Evolutionary conservation across 2,113 vertebrate genomes (phyloP).

Genomic region (Cebus imitator): DNA sequence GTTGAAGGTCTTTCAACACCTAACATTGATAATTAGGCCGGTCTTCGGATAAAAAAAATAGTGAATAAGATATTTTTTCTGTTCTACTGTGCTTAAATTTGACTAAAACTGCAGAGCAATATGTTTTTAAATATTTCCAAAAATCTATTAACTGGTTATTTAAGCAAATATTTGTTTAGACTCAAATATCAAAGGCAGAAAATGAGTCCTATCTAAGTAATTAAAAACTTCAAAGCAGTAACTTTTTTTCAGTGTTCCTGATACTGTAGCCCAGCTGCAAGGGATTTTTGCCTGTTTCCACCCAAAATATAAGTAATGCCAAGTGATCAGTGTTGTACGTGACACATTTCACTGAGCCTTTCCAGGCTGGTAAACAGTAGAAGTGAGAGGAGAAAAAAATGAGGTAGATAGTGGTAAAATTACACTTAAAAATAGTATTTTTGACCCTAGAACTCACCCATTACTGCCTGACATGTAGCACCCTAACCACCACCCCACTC

Average conservation of each 20-base stretch:
- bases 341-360: background rate
- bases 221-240: background rate
- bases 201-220: background rate
- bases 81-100: background rate
- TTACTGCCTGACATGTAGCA: background rate
- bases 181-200: background rate
- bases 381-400: background rate
- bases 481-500: background rate
- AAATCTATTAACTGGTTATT: background rate
- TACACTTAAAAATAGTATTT: background rate
- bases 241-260: background rate
- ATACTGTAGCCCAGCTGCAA: background rate
- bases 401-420: background rate
- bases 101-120: background rate
- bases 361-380: background rate
- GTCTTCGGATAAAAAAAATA: background rate
- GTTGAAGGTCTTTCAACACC: background rate
- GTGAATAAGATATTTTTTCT: background rate
- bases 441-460: background rate
- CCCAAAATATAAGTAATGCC: background rate
- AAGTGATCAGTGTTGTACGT: background rate
- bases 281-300: background rate
- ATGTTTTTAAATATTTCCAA: constrained; percentile 30
- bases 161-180: constrained; percentile 3
- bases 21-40: background rate